phyloP scores from a whole-genome alignment of 2,797 vertebrate genomes.

The Dallia pectoralis region DNA sequence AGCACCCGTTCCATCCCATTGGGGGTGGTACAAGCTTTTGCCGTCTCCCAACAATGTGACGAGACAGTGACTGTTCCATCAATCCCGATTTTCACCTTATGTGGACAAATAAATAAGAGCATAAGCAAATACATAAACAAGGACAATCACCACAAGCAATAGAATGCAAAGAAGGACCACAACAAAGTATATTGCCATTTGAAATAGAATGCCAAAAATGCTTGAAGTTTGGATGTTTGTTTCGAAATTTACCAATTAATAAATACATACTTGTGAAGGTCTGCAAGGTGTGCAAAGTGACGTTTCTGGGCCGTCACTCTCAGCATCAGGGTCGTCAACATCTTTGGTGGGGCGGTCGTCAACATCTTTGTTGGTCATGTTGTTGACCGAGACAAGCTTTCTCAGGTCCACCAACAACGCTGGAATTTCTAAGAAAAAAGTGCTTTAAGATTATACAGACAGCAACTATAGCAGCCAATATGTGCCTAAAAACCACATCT shows the following conservation, averaged over 20 bases:
- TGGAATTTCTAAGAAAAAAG: slow-evolving; percentile 17
- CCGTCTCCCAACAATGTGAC: too few species aligned
- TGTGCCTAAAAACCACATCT: too few species aligned
- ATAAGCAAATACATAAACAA: background rate
- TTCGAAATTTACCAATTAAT: slow-evolving; percentile 21
- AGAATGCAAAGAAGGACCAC: too few species aligned
- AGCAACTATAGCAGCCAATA: too few species aligned
- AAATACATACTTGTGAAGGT: slow-evolving; percentile 30
- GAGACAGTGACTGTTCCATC: slow-evolving; percentile 5
- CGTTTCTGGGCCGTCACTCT: slow-evolving; percentile 29
- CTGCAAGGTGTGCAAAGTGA: slow-evolving; percentile 27
- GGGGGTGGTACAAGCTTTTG: too few species aligned
- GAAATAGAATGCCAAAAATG: slow-evolving; percentile 17
- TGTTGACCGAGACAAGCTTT: slow-evolving; percentile 12
- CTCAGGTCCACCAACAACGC: slow-evolving; percentile 24
- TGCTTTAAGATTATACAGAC: slow-evolving; percentile 25
- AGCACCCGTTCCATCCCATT: too few species aligned
- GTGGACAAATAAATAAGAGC: background rate
- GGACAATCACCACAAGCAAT: slow-evolving; percentile 8
- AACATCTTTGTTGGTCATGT: background rate
- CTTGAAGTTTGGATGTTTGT: slow-evolving; percentile 11
- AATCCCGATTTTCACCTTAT: slow-evolving; percentile 12
- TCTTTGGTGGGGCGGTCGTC: slow-evolving; percentile 5
- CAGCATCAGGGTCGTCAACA: slow-evolving; percentile 21
- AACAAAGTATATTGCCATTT: too few species aligned